Base-by-base conservation (phyloP, 2,888 invertebrate species). In the Neoaliturus tenellus region DNA sequence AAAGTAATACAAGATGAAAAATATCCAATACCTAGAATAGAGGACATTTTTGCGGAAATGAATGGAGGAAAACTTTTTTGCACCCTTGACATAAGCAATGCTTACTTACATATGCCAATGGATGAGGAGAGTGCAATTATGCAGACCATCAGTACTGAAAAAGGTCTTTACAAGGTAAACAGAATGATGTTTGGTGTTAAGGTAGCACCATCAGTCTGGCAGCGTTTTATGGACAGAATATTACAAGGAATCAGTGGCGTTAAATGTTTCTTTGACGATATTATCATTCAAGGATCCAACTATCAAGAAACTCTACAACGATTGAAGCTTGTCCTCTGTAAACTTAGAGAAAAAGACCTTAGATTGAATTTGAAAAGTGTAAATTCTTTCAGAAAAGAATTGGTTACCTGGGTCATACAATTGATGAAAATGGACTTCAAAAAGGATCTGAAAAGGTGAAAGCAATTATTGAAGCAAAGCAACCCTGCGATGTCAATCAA, bases 11-110 rank as follows among this genome's bases (percentile, higher is more conserved):
- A 84, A 44, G 86, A 88, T 8, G 55, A 75, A 28, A 17, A 75
- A 17, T 17, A 75, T n/a, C 91, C 92, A 4, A 90, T 87, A 83
- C 87, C 86, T 20, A 78, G 78, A 81, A 83, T 86, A 17, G 85
- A 87, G 80, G 83, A 87, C 51, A 71, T 86, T 48, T 87, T 87
- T 67, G 80, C 85, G 14, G 85, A 86, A 82, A 81, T 88, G 82
- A 80, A 82, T 51, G 83, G 85, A 51, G 83, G 81, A 10, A 83
- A 82, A 83, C 85, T 87, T 58, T 88, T 87, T 80, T 87, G 83
- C 84, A 83, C 62, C 44, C 62, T 87, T 14, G 87, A 87, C 80
- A 67, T 87, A 23, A 82, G 39, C 48, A 85, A 86, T 82, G 87
- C 86, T 20, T 87, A 87, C 69, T 75, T 87, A 75, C 87, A 87